Percentiles rank a stretch among this genome's conserved stretches.
These are phyloP conservation scores for Epinephelus cyanopodus DNA, from an alignment of 2,113 vertebrate species.

Conservation along the genomic window DNA sequence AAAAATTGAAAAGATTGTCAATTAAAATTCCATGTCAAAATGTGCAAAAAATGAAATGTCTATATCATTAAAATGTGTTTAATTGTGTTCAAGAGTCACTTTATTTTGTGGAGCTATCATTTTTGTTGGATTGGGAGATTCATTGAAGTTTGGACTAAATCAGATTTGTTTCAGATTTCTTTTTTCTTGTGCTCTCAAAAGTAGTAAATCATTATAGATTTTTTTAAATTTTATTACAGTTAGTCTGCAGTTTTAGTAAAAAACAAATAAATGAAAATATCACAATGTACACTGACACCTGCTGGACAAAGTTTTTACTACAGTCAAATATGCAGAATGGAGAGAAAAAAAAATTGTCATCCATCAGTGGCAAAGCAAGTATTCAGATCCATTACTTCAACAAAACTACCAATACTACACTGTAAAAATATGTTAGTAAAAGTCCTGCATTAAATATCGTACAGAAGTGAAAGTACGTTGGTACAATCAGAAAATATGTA, in stretches of 20 bases:
- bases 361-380: too few relatives aligned
- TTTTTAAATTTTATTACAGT: background rate
- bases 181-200: too few relatives aligned
- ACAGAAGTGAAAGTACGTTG: too few relatives aligned
- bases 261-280: background rate
- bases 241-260: background rate
- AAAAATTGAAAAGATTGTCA: background rate
- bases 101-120: background rate
- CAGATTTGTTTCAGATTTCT: too few relatives aligned
- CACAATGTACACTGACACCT: constrained; percentile 19
- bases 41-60: constrained; percentile 19
- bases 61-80: constrained; percentile 47
- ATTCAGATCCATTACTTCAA: too few relatives aligned
- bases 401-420: too few relatives aligned
- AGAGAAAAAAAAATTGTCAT: too few relatives aligned
- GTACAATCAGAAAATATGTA: too few relatives aligned
- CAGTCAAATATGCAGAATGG: background rate
- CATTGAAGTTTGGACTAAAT: background rate
- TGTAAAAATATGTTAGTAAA: too few relatives aligned
- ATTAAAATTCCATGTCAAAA: background rate
- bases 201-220: background rate
- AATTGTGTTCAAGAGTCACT: background rate
- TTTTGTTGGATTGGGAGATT: background rate
- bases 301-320: constrained; percentile 12
- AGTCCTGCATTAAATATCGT: too few relatives aligned